Conservation (phyloP, 1,140 invertebrate genomes). For the Lepidostoma basale region DNA sequence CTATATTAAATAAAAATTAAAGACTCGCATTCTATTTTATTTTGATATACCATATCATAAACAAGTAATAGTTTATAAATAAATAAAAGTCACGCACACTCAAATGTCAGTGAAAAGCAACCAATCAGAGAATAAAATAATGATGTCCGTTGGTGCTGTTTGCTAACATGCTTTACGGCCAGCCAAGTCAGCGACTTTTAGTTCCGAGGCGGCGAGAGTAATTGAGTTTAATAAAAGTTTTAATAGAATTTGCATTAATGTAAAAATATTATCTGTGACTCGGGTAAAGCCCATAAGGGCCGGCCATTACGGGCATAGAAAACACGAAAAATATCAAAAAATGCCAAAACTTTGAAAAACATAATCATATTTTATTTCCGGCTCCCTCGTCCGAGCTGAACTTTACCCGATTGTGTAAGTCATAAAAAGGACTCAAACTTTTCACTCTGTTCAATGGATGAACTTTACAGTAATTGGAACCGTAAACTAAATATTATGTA, state of each 20-base stretch:
- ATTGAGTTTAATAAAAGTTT: slow-evolving; percentile 26
- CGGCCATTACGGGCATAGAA: slow-evolving; percentile 10
- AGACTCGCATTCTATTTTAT: too few species aligned
- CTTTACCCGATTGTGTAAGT: slow-evolving; percentile 32
- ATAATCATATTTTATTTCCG: slow-evolving; percentile 39
- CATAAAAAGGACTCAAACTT: slow-evolving; percentile 35
- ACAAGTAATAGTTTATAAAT: too few species aligned
- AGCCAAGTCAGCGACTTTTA: slow-evolving; percentile 1
- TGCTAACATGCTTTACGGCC: too few species aligned
- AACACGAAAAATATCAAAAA: slow-evolving; percentile 27
- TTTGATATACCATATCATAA: too few species aligned
- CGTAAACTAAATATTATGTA: slow-evolving; percentile 32
- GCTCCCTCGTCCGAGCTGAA: slow-evolving; percentile 9
- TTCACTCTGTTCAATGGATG: slow-evolving; percentile 34
- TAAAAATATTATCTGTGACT: slow-evolving; percentile 28
- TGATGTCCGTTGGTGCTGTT: too few species aligned
- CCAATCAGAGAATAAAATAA: too few species aligned
- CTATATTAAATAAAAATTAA: too few species aligned
- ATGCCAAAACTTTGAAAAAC: slow-evolving; percentile 28
- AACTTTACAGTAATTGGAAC: slow-evolving; percentile 36
- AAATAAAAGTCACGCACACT: too few species aligned
- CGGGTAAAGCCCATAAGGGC: background rate
- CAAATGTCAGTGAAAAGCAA: too few species aligned
- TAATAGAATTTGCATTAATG: slow-evolving; percentile 30
- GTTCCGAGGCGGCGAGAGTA: background rate